Percentiles rank a stretch among this genome's conserved stretches.
phyloP scores from a whole-genome alignment of 2,113 vertebrate species.

The Myotis lucifugus region DNA sequence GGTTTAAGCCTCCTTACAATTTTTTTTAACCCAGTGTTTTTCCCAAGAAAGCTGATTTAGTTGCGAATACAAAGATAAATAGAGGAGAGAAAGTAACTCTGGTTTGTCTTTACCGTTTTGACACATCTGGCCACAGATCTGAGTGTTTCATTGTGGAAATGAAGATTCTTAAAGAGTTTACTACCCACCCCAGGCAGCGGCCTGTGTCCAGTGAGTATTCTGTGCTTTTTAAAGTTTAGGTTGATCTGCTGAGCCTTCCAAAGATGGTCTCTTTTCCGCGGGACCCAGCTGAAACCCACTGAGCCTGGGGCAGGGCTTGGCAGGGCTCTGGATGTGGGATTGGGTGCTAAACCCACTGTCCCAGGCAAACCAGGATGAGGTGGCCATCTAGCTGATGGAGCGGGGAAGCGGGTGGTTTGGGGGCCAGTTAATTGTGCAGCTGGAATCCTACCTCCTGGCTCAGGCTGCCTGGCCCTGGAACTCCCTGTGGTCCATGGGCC shows the following conservation, averaged over 20 bases:
- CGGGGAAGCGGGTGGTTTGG: neutral
- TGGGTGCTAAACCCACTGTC: neutral
- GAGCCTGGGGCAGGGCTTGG: neutral
- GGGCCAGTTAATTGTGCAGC: neutral
- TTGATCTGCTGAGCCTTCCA: neutral
- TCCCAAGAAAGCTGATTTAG: neutral
- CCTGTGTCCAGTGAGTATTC: neutral
- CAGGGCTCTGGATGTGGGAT: neutral
- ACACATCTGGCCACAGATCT: neutral
- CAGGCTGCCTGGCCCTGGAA: neutral
- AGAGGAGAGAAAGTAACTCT: neutral
- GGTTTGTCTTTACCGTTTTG: conserved; percentile 33
- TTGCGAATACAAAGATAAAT: neutral
- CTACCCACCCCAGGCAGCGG: neutral
- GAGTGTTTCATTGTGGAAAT: conserved; percentile 22
- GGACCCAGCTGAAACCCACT: neutral
- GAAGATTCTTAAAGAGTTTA: neutral
- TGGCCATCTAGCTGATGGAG: neutral
- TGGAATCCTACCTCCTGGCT: neutral
- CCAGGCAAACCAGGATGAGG: neutral
- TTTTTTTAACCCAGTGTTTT: conserved; percentile 9
- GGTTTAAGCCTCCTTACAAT: neutral
- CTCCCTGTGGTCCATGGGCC: neutral
- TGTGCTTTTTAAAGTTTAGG: neutral
- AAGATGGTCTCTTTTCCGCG: neutral